phyloP scores from a whole-genome alignment of 2,797 vertebrate genomes.

The Stomatorhinus walkeri region DNA sequence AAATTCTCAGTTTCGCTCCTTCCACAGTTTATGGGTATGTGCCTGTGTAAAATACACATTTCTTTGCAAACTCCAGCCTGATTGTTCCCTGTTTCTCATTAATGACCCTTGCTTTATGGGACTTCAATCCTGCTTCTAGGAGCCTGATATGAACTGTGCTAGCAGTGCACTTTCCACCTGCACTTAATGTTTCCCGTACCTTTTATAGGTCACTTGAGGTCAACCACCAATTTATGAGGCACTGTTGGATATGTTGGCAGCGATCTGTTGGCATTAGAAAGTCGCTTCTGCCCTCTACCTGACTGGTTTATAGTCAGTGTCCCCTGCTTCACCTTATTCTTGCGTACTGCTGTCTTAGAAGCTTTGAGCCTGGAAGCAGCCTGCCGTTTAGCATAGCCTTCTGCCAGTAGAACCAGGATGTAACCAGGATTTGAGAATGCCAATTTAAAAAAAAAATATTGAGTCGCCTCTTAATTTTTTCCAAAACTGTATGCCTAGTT shows the following conservation, averaged over 20 bases:
- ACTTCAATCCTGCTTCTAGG: not conserved
- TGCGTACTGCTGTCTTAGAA: not conserved
- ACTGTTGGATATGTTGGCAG: not conserved
- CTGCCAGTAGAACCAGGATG: not conserved
- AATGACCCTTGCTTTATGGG: not conserved
- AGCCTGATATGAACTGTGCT: not conserved
- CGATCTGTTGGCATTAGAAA: not conserved
- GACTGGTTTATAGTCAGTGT: not conserved
- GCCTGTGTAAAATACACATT: not conserved
- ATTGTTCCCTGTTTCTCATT: not conserved
- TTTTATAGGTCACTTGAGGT: not conserved
- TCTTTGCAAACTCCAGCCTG: not conserved
- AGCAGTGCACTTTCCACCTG: not conserved
- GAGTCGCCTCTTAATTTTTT: not conserved
- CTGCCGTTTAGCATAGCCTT: not conserved
- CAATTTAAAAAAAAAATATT: not conserved
- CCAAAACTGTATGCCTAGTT: not conserved
- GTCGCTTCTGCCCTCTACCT: not conserved
- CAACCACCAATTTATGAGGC: not conserved
- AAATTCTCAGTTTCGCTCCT: not conserved
- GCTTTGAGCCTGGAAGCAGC: not conserved
- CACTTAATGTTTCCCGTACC: not conserved
- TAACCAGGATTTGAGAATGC: not conserved
- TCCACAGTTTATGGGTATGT: not conserved
- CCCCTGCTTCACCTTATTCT: not conserved